Evolutionary conservation across 2,888 invertebrate genomes (phyloP), one percentile per base, ranked within the genome.

Genomic region (Acheta domesticus): DNA sequence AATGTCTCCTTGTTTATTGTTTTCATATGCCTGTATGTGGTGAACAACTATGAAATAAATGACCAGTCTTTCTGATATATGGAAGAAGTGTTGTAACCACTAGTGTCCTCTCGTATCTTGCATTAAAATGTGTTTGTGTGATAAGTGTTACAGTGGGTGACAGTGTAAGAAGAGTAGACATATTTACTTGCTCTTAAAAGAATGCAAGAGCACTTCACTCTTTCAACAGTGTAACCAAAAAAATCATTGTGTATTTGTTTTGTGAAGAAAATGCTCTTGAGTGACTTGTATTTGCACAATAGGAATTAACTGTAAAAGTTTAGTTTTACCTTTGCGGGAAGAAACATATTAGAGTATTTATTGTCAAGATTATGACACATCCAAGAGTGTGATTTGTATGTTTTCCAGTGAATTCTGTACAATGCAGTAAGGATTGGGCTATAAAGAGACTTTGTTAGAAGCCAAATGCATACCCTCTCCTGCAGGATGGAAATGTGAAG

Each of bases 1-100:
- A n/a, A 19, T n/a, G 14, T n/a, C 62, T 62, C n/a, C 16, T 62
- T 62, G 14, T 62, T 62, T 19, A 62, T 62, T 62, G 14, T 62
- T 62, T 14, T 62, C 62, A 62, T n/a, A 19, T 62, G 62, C n/a
- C 62, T 62, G 62, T 62, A 62, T 19, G 62, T 62, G 62, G 62
- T 62, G 62, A 62, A 62, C 62, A 62, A 62, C 62, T 62, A 62
- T 14, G 62, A 62, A 62, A 62, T 62, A 62, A 62, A 62, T 62
- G 62, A 62, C 62, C 62, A 62, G 62, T 62, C 62, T 62, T 62
- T 62, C 62, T 62, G n/a, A 62, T 62, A 62, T 19, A 62, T 62
- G 62, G n/a, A 62, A 62, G 62, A 62, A 62, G 62, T 62, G 62
- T 62, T 62, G 62, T 62, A 62, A 62, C 62, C 62, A 62, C 62